These are phyloP conservation scores for Thereuonema tuberculata DNA, from an alignment of 1,140 invertebrate species.

Conservation along the genomic window DNA sequence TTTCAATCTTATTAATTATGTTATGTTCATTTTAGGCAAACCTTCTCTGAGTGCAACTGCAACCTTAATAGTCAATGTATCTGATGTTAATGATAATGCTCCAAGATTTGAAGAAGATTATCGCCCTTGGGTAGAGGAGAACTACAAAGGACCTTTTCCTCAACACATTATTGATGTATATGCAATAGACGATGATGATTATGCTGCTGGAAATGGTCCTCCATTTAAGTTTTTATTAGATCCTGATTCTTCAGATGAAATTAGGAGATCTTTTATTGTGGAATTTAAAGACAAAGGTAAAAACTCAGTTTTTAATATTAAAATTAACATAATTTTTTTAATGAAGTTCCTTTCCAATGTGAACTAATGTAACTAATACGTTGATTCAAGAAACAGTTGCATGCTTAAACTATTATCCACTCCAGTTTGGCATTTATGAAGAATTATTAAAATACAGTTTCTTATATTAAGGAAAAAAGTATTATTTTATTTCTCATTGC, in stretches of 20 bases:
- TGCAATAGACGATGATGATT: constrained; percentile 60
- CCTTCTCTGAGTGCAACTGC: constrained; percentile 4
- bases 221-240: constrained; percentile 63
- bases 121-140: constrained; percentile 63
- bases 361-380: too few species aligned
- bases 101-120: constrained; percentile 64
- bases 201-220: constrained; percentile 53
- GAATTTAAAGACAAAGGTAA: constrained; percentile 16
- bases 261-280: constrained; percentile 54
- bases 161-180: constrained; percentile 16
- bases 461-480: too few species aligned
- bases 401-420: too few species aligned
- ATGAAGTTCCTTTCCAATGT: too few species aligned
- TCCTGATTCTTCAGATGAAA: constrained; percentile 46
- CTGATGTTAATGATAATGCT: constrained; percentile 77
- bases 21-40: too few species aligned
- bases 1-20: too few species aligned
- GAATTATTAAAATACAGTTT: too few species aligned
- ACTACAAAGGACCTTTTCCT: constrained; percentile 25
- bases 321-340: too few species aligned
- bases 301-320: neutral
- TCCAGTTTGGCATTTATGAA: too few species aligned
- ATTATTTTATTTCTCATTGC: too few species aligned
- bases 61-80: constrained; percentile 40
- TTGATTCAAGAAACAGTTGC: too few species aligned